Conservation (phyloP, 2,113 vertebrate genomes). For the Oncorhynchus masou region DNA sequence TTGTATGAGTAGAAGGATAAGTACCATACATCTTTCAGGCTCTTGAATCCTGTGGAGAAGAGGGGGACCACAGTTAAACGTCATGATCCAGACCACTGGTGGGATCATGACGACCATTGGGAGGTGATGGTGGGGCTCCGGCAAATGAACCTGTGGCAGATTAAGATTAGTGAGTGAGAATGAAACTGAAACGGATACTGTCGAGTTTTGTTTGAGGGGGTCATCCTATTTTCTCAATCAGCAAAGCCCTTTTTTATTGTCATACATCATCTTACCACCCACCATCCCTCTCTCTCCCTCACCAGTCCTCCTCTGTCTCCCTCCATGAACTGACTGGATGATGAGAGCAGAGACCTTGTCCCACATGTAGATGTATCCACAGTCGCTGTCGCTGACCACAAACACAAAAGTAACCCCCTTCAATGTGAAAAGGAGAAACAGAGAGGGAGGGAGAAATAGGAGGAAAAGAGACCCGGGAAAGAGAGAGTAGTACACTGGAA, state of each 20-base stretch:
- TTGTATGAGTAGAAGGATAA: background rate
- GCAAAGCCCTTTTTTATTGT: too few species aligned
- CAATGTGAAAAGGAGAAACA: constrained; percentile 68
- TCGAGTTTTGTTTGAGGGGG: background rate
- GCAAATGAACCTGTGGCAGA: constrained; percentile 83
- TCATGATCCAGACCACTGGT: constrained; percentile 93
- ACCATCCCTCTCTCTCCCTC: constrained; percentile 51
- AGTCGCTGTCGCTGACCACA: constrained; percentile 92
- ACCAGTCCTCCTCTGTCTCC: constrained; percentile 94
- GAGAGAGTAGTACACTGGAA: background rate
- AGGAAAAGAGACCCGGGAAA: background rate
- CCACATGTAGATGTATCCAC: constrained; percentile 93
- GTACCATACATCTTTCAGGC: constrained; percentile 81
- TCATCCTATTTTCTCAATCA: background rate
- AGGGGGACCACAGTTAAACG: constrained; percentile 94
- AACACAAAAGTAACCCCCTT: constrained; percentile 94
- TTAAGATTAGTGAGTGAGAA: background rate
- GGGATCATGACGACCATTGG: constrained; percentile 67
- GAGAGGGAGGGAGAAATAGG: background rate
- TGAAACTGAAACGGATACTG: background rate
- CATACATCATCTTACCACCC: too few species aligned
- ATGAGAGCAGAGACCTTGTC: constrained; percentile 91
- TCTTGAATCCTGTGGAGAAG: constrained; percentile 84
- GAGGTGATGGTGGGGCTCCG: constrained; percentile 91
- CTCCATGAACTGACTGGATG: constrained; percentile 95